Base-by-base conservation (phyloP, 1,140 invertebrate genomes). In the Neoseiulus cucumeris region DNA sequence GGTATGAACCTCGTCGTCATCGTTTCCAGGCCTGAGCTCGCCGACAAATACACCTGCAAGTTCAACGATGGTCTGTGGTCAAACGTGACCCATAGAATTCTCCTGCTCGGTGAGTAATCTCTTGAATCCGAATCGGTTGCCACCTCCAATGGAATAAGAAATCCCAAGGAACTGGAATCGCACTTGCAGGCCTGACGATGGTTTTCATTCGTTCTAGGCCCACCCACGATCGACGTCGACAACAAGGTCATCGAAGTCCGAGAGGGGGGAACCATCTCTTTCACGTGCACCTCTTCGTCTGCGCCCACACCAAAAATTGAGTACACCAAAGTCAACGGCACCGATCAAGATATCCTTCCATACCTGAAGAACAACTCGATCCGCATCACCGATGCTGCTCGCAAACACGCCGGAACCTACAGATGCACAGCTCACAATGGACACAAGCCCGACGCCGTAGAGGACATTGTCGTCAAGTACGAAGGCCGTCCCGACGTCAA, bases 391-490 rank as follows among this genome's bases (percentile, higher is more conserved):
- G 51, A 59, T 20, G 51, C 22, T 14, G 33, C 51, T 4, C 51
- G 51, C 33, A 59, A 59, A 14, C 14, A 65, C 28, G 64, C 64
- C 64, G 64, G 64, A 12, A 39, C 39, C 14, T 65, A 65, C 28
- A 33, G 14, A 28, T 65, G 64, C 28, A 65, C 64, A 14, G 64
- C 64, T 5, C 28, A 28, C 14, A 65, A 65, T 9, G 64, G 64
- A 14, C 20, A 44, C 64, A 39, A 65, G 28, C 64, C 64, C 41
- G 64, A 65, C 39, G 64, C 64, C 2, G 64, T 42, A 9, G 14
- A 42, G 41, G 39, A 65, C 14, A 39, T 65, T 4, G 33, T 33
- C 12, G 51, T 59, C 1, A 59, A 17, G 14, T 59, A 59, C 51
- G 51, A 20, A 14, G 51, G 51, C 17, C 51, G 51, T 17, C 51